These are phyloP conservation scores for Siphamia tubifer DNA, from an alignment of 2,113 vertebrate species.

Conservation along the genomic window DNA sequence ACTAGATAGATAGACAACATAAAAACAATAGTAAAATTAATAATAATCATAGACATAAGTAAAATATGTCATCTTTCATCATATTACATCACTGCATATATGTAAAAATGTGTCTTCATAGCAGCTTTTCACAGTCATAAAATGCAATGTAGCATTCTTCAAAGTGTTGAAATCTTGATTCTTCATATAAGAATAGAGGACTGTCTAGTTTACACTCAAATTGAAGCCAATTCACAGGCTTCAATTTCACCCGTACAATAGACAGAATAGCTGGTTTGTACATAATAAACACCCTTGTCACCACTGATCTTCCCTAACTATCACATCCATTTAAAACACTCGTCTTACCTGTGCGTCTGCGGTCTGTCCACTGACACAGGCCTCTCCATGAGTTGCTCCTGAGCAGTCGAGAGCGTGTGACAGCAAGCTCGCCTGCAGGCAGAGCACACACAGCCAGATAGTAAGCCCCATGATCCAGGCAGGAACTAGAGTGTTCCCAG, in stretches of 20 bases:
- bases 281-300: slow-evolving; percentile 45
- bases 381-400: slow-evolving; percentile 46
- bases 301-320: slow-evolving; percentile 40
- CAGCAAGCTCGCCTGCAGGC: slow-evolving; percentile 76
- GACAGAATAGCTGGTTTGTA: slow-evolving; percentile 39
- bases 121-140: too few species aligned
- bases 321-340: slow-evolving; percentile 40
- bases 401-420: slow-evolving; percentile 71
- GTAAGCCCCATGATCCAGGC: slow-evolving; percentile 76
- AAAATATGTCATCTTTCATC: too few species aligned
- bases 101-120: too few species aligned
- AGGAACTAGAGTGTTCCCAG: slow-evolving; percentile 67
- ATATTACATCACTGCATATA: too few species aligned
- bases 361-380: slow-evolving; percentile 54
- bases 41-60: too few species aligned
- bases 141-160: too few species aligned
- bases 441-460: slow-evolving; percentile 74
- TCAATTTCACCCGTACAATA: slow-evolving; percentile 32
- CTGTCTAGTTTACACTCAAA: slow-evolving; percentile 25
- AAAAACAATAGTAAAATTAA: too few species aligned
- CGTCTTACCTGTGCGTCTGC: slow-evolving; percentile 73
- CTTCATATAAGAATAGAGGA: neutral
- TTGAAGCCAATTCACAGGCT: slow-evolving; percentile 33
- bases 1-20: too few species aligned
- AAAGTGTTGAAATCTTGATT: too few species aligned